Conservation (phyloP, 2,113 vertebrate genomes). For the Periophthalmus modestus region DNA sequence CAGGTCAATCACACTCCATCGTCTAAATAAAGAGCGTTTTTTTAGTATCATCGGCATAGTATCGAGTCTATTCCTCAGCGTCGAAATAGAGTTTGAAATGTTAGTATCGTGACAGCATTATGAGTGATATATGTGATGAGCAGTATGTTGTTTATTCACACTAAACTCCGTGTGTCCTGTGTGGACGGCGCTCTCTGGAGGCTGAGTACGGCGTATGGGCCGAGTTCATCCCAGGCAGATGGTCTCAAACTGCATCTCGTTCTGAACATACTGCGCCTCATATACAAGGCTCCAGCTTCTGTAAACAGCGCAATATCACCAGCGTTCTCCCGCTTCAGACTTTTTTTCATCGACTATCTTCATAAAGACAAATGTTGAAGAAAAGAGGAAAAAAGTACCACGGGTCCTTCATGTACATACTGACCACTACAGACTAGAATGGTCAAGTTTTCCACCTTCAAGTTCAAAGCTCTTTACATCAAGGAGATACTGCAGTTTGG, state of each 20-base stretch:
- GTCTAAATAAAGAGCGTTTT: too few relatives aligned
- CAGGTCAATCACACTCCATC: too few relatives aligned
- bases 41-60: too few relatives aligned
- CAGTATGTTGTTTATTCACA: constrained; percentile 2
- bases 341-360: not conserved
- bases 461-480: too few relatives aligned
- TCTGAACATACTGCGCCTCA: constrained; percentile 69
- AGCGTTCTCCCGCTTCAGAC: not conserved
- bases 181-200: constrained; percentile 30
- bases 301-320: constrained; percentile 65
- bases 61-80: too few relatives aligned
- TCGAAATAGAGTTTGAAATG: too few relatives aligned
- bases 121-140: not conserved
- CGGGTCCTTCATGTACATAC: too few relatives aligned
- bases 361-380: not conserved
- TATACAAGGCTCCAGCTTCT: constrained; percentile 65
- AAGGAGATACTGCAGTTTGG: too few relatives aligned
- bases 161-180: not conserved
- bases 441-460: too few relatives aligned
- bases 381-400: not conserved
- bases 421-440: too few relatives aligned
- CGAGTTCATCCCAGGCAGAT: constrained; percentile 68
- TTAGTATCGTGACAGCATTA: not conserved
- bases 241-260: constrained; percentile 69
- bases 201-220: constrained; percentile 62